Conservation (phyloP, 1,140 invertebrate genomes). For the Zaprionus camerounensis region DNA sequence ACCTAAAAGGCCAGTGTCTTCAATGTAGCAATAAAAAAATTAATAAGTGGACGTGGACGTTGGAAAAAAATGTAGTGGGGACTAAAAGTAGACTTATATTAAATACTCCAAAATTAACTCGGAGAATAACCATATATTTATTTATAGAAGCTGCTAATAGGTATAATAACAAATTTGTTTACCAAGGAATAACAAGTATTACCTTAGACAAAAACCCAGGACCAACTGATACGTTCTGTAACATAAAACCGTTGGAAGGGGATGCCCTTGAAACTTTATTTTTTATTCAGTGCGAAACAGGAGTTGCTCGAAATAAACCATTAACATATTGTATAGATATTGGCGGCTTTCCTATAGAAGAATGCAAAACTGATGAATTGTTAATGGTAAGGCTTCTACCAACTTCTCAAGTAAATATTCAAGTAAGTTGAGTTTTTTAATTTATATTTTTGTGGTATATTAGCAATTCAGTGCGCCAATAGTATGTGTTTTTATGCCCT, state of each 20-base stretch:
- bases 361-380: constrained; percentile 34
- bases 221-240: constrained; percentile 19
- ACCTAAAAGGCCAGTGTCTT: constrained; percentile 42
- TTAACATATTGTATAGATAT: constrained; percentile 35
- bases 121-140: constrained; percentile 24
- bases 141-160: constrained; percentile 26
- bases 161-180: neutral
- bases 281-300: constrained; percentile 21
- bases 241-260: constrained; percentile 25
- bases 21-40: constrained; percentile 39
- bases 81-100: constrained; percentile 40
- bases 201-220: constrained; percentile 37
- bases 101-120: neutral
- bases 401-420: constrained; percentile 13
- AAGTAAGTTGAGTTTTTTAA: constrained; percentile 16
- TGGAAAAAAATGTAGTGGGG: constrained; percentile 8
- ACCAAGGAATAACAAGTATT: constrained; percentile 23
- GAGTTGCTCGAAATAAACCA: constrained; percentile 28
- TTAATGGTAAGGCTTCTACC: constrained; percentile 19
- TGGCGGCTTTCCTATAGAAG: constrained; percentile 18
- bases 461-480: too few relatives aligned
- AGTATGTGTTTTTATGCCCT: too few relatives aligned
- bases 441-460: neutral
- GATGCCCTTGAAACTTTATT: constrained; percentile 30
- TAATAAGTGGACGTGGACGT: constrained; percentile 42